Conservation (phyloP, 2,113 vertebrate species). For the Paraplagusia blochii region DNA sequence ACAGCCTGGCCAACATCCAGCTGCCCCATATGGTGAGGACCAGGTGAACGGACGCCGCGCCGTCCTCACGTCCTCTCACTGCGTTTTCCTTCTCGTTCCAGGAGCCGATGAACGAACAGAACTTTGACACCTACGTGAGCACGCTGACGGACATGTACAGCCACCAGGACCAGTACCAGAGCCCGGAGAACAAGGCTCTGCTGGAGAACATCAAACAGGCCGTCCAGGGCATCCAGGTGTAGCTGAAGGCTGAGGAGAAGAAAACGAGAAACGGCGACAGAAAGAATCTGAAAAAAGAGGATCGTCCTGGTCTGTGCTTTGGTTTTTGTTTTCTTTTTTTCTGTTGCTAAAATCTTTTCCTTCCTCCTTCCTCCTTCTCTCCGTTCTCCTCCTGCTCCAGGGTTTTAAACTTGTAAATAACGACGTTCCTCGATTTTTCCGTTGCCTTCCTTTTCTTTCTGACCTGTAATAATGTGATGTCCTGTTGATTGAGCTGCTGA, state of each 20-base stretch:
- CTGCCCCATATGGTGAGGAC: slow-evolving; percentile 96
- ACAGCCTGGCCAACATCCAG: slow-evolving; percentile 98
- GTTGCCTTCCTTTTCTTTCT: slow-evolving; percentile 97
- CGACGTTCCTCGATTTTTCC: slow-evolving; percentile 56
- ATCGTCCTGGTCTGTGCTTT: slow-evolving; percentile 42
- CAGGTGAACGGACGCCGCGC: too few species aligned
- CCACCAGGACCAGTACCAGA: slow-evolving; percentile 99
- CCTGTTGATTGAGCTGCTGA: slow-evolving; percentile 96
- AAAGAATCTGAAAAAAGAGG: slow-evolving; percentile 62
- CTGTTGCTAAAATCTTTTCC: slow-evolving; percentile 82
- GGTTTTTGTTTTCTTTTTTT: slow-evolving; percentile 72
- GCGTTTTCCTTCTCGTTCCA: slow-evolving; percentile 50
- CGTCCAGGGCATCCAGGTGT: slow-evolving; percentile 97
- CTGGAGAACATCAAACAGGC: slow-evolving; percentile 99
- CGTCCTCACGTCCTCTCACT: background rate
- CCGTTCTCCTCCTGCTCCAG: slow-evolving; percentile 56
- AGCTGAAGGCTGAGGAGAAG: slow-evolving; percentile 4
- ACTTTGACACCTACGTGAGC: slow-evolving; percentile 99
- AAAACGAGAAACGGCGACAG: slow-evolving; percentile 43
- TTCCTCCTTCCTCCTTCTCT: slow-evolving; percentile 61
- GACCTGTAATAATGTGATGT: slow-evolving; percentile 95
- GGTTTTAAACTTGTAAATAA: slow-evolving; percentile 22
- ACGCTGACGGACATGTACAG: slow-evolving; percentile 99
- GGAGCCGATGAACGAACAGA: slow-evolving; percentile 99
- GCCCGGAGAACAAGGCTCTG: slow-evolving; percentile 98